These are phyloP conservation scores for Tetramorium alpestre DNA, from an alignment of 1,140 invertebrate genomes.

Conservation along the genomic window DNA sequence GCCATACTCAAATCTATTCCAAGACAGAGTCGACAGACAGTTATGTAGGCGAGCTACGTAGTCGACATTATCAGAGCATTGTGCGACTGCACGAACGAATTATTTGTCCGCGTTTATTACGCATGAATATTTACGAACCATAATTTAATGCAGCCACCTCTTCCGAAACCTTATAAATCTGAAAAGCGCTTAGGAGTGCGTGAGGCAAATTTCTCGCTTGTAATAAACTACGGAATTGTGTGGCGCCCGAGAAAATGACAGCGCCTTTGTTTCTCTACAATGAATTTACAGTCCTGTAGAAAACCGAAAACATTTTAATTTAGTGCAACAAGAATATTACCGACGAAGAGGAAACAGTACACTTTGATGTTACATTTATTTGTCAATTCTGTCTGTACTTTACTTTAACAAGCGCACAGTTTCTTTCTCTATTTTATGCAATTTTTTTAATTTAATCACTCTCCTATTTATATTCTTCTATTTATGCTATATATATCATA, in stretches of 20 bases:
- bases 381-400: slow-evolving; percentile 9
- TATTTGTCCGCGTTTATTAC: slow-evolving; percentile 54
- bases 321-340: slow-evolving; percentile 23
- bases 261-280: slow-evolving; percentile 34
- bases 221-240: slow-evolving; percentile 56
- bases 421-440: background rate
- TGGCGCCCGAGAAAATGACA: slow-evolving; percentile 34
- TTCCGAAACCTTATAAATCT: slow-evolving; percentile 41
- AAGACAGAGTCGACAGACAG: background rate
- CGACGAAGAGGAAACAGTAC: background rate
- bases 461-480: background rate
- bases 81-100: slow-evolving; percentile 26
- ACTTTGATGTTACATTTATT: slow-evolving; percentile 41
- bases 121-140: slow-evolving; percentile 57
- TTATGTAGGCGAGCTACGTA: background rate
- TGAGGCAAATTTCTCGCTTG: slow-evolving; percentile 30
- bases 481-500: too few species aligned
- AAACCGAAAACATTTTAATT: slow-evolving; percentile 52
- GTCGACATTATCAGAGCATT: background rate
- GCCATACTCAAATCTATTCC: slow-evolving; percentile 56
- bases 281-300: slow-evolving; percentile 41
- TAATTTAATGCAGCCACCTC: slow-evolving; percentile 49
- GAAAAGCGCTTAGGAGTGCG: background rate
- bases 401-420: background rate
- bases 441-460: background rate